Base-by-base conservation (phyloP, 2,113 vertebrate genomes). In the Equus przewalskii region DNA sequence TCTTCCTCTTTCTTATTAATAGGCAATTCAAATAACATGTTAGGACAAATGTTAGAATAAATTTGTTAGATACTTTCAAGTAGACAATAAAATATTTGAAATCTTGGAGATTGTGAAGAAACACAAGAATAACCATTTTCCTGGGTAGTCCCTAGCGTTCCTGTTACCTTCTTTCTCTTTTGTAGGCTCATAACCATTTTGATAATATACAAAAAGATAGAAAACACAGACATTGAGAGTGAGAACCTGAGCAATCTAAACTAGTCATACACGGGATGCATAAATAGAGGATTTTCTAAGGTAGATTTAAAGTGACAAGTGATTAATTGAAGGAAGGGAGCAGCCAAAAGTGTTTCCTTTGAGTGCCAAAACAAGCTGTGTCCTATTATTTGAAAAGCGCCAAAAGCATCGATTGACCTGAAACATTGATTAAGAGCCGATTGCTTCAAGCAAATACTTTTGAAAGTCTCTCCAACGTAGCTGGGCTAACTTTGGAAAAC, bases 381-480 rank as follows among this genome's bases (percentile, higher is more conserved):
- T 76, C 70, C 49, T 93, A 3, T 67, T 93, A 84, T 91, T 97
- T 93, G 30, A 97, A 96, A 98, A 97, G 70, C 85, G 44, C 30
- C 76, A 69, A 87, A 97, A 91, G 73, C 18, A 79, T 93, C 96
- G 89, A 96, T 94, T 96, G 93, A 88, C 24, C 28, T 96, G 76
- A 96, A 96, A 96, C 41, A 65, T 70, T 93, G 56, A 93, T 97
- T 93, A 95, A 96, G 64, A 95, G 26, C 41, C 92, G 56, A 93
- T 97, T 93, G 56, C 49, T 93, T 93, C 69, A 89, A 93, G 70
- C 44, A 95, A 96, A 94, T 84, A 91, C 6, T 85, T 97, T 91
- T 62, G 13, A 73, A 91, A 76, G 13, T 93, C n/a, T 91, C 41
- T 85, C 41, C 67, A 64, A 12, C 84, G 62, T 78, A 54, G 28